Evolutionary conservation across 2,888 invertebrate genomes (phyloP).

Genomic region (Dilophus febrilis): DNA sequence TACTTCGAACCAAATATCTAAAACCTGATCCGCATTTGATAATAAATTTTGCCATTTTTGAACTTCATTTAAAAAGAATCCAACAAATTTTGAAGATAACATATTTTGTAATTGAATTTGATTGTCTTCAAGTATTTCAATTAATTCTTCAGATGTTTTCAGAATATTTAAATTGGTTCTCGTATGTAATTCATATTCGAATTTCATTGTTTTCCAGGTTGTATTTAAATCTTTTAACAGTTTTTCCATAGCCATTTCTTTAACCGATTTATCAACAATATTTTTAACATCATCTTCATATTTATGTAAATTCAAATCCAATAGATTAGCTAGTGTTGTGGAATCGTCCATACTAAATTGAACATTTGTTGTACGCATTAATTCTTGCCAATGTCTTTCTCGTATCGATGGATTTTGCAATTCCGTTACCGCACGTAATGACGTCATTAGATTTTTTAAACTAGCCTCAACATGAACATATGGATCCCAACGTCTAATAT

Average conservation of each 20-base stretch:
- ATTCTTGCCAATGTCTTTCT: slow-evolving; percentile 83
- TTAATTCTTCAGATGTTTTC: slow-evolving; percentile 68
- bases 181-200: slow-evolving; percentile 62
- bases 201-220: slow-evolving; percentile 71
- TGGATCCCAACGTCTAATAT: slow-evolving; percentile 61
- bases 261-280: slow-evolving; percentile 89
- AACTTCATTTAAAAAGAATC: slow-evolving; percentile 69
- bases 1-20: slow-evolving; percentile 69
- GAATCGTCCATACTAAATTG: slow-evolving; percentile 17
- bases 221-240: slow-evolving; percentile 66
- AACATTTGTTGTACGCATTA: slow-evolving; percentile 84
- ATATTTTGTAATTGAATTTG: slow-evolving; percentile 89
- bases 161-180: slow-evolving; percentile 62
- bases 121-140: slow-evolving; percentile 88
- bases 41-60: slow-evolving; percentile 76
- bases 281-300: slow-evolving; percentile 90
- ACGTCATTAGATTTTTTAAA: slow-evolving; percentile 85
- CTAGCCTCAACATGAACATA: slow-evolving; percentile 62
- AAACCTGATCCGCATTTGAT: slow-evolving; percentile 75
- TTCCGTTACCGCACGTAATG: slow-evolving; percentile 80
- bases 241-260: slow-evolving; percentile 93
- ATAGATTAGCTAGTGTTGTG: slow-evolving; percentile 74
- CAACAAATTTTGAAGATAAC: slow-evolving; percentile 84
- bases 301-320: slow-evolving; percentile 76
- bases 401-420: slow-evolving; percentile 87